Evolutionary conservation across 2,797 vertebrate genomes (phyloP), one percentile per base, ranked within the genome.

Genomic region (Heteromormyrus szaboi): DNA sequence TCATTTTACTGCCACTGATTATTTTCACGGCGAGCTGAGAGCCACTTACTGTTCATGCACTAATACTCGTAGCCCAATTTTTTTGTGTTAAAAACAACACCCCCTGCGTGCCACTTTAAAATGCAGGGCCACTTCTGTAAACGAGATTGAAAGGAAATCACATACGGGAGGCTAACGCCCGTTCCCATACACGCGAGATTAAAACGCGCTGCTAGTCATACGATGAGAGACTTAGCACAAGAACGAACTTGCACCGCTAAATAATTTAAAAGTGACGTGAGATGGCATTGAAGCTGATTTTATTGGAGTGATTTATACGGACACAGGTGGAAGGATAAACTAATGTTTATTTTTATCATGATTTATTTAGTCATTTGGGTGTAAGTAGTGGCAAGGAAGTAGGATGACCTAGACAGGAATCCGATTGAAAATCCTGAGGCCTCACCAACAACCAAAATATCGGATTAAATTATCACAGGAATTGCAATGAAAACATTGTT

Each of bases 1-100:
- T 85, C 46, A 46, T 85, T 85, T 85, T 53, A 51, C 48, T 51
- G n/a, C 25, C 41, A 50, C 83, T 85, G 44, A 85, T 85, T 51
- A 85, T 85, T 51, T 85, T 85, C 44, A 51, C 48, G 22, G 48
- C 48, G 22, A 85, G 9, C 44, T 51, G 48, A 85, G 83, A 85
- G 83, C 83, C 83, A 85, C 83, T 85, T 81, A 46, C 76, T 81
- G 76, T 46, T 81, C 68, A 76, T 76, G 33, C 33, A 76, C 68
- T 41, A 76, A 76, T 41, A 41, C 33, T 76, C 33, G 14, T 5
- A 4, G 3, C 41, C 76, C 76, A 62, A 6, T 59, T 79, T 81
- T 76, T 76, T 41, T 37, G 68, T 37, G 68, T 76, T 76, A 41
- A 37, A 76, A 76, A 76, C 33, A 81, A 81, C 37, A 81, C 37